Percentiles rank a stretch among this genome's conserved stretches.
Conservation (phyloP, 2,113 vertebrate species). For the Petrocephalus zakoni region DNA sequence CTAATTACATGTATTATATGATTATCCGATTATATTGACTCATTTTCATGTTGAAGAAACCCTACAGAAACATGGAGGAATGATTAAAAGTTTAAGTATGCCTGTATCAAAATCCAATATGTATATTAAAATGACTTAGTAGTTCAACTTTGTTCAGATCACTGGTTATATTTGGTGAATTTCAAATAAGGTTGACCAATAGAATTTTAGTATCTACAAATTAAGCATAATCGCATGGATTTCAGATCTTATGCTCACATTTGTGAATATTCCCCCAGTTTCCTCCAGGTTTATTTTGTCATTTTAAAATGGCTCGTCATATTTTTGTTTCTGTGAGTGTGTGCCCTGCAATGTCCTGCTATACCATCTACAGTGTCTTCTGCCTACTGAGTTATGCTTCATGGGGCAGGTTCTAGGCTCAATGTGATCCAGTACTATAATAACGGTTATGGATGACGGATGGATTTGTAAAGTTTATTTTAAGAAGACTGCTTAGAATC, state of each 20-base stretch:
- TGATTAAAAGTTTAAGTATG: neutral
- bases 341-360: neutral
- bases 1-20: neutral
- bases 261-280: neutral
- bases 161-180: neutral
- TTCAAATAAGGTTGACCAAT: neutral
- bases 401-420: neutral
- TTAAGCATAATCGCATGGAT: neutral
- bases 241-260: neutral
- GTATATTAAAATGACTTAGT: neutral
- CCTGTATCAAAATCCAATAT: neutral
- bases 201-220: neutral
- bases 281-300: neutral
- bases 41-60: neutral
- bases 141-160: neutral
- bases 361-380: neutral
- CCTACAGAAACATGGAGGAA: neutral
- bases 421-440: neutral
- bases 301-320: neutral
- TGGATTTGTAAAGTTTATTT: neutral
- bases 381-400: neutral
- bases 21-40: neutral
- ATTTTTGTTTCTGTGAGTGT: neutral
- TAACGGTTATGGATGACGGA: neutral
- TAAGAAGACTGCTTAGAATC: neutral